phyloP scores from a whole-genome alignment of 2,113 vertebrate species.

The Gobiocypris rarus region DNA sequence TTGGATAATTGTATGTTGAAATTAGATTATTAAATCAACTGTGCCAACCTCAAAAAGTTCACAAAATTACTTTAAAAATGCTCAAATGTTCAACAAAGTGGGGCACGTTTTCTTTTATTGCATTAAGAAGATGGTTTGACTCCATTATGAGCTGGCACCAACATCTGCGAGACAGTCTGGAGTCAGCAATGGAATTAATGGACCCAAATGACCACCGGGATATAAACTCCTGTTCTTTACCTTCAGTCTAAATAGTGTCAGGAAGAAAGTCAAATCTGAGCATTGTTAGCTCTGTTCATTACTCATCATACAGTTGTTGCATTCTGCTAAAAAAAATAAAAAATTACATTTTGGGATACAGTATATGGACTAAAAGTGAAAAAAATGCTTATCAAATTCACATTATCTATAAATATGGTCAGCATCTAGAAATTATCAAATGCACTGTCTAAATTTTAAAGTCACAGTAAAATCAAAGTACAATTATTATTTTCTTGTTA shows the following conservation, averaged over 20 bases:
- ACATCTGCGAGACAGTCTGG: not conserved
- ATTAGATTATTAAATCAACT: not conserved
- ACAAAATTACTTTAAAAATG: not conserved
- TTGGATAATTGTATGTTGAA: not conserved
- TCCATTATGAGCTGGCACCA: not conserved
- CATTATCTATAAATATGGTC: not conserved
- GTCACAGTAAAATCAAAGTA: no score
- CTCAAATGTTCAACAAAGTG: not conserved
- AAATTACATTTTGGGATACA: no score
- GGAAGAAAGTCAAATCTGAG: not conserved
- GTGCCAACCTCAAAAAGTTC: not conserved
- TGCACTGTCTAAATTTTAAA: no score
- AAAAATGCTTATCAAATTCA: not conserved
- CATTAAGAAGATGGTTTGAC: not conserved
- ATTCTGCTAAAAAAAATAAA: not conserved
- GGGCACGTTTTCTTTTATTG: not conserved
- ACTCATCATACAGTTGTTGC: not conserved
- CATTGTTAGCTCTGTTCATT: not conserved
- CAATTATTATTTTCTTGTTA: no score
- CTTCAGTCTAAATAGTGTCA: not conserved
- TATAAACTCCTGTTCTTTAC: not conserved
- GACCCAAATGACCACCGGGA: not conserved
- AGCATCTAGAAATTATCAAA: not conserved
- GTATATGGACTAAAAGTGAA: no score
- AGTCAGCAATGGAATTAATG: not conserved